phyloP scores from a whole-genome alignment of 2,113 vertebrate species.

The Pygathrix nemaeus region DNA sequence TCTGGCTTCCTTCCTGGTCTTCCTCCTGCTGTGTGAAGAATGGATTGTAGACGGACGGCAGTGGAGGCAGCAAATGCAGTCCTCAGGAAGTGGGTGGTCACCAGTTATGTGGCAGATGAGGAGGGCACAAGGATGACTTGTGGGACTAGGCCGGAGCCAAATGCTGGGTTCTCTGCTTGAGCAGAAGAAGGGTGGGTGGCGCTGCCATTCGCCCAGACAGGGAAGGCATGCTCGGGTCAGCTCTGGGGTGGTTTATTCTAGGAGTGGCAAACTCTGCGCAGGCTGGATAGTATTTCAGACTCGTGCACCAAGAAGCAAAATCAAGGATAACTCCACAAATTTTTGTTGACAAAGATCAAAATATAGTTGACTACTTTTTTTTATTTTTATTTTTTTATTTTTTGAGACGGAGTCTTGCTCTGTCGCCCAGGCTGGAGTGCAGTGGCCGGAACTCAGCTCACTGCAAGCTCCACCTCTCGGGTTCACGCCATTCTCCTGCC shows the following conservation, averaged over 20 bases:
- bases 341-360: not conserved
- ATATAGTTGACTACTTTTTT: too few species aligned
- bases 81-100: not conserved
- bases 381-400: not conserved
- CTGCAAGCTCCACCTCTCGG: too few species aligned
- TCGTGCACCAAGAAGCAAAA: not conserved
- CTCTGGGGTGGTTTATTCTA: not conserved
- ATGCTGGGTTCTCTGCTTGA: not conserved
- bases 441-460: too few species aligned
- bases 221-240: not conserved
- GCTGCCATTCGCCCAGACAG: not conserved
- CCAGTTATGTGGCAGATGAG: not conserved
- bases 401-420: too few species aligned
- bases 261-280: not conserved
- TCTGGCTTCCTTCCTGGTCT: not conserved
- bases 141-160: not conserved
- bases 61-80: too few species aligned
- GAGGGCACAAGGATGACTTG: not conserved
- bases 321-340: not conserved
- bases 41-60: rapidly evolving
- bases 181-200: not conserved
- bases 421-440: too few species aligned
- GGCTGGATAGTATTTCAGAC: not conserved
- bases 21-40: not conserved
- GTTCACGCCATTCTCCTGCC: too few species aligned